Conservation (phyloP, 1,140 invertebrate species). For the Sitophilus oryzae region DNA sequence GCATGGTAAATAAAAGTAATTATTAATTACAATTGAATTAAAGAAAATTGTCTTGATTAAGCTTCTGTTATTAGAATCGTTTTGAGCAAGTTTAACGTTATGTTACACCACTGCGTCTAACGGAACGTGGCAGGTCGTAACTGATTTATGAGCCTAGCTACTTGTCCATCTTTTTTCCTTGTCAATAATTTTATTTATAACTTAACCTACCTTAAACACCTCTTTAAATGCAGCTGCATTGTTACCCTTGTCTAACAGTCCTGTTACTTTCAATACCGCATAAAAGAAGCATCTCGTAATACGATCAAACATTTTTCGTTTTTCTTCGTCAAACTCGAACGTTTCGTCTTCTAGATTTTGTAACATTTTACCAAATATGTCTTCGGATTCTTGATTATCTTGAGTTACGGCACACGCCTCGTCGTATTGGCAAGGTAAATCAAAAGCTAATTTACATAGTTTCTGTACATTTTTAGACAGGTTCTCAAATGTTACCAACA, state of each 20-base stretch:
- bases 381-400: slow-evolving; percentile 13
- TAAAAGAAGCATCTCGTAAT: slow-evolving; percentile 50
- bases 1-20: too few species aligned
- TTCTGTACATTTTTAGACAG: slow-evolving; percentile 26
- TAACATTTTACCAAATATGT: slow-evolving; percentile 37
- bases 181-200: too few species aligned
- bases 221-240: slow-evolving; percentile 29
- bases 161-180: too few species aligned
- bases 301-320: slow-evolving; percentile 47
- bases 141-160: too few species aligned
- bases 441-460: slow-evolving; percentile 33
- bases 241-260: slow-evolving; percentile 34
- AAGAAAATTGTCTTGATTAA: too few species aligned
- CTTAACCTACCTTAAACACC: slow-evolving; percentile 30
- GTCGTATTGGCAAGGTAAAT: slow-evolving; percentile 35
- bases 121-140: too few species aligned
- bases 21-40: too few species aligned
- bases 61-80: too few species aligned
- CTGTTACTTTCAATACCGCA: slow-evolving; percentile 52
- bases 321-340: slow-evolving; percentile 38
- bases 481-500: slow-evolving; percentile 26
- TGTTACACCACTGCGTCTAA: too few species aligned
- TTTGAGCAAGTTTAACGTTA: too few species aligned
- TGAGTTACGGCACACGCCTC: slow-evolving; percentile 35
- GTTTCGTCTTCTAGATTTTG: slow-evolving; percentile 43